Base-by-base conservation (phyloP, 2,888 invertebrate species). In the Leptopterna dolabrata region DNA sequence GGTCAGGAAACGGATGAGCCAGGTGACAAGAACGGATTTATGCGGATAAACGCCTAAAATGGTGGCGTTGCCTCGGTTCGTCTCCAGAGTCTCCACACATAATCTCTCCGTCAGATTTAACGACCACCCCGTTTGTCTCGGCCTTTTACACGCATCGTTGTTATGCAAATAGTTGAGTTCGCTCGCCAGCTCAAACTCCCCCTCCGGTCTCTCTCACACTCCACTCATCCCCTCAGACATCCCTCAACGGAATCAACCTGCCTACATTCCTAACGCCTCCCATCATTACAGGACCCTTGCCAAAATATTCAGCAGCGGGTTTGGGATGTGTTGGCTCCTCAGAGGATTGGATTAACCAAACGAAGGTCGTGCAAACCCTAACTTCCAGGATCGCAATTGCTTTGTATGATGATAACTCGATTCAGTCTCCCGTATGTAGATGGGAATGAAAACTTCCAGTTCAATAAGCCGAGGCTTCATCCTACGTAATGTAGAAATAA, bases 91-190 rank as follows among this genome's bases (percentile, higher is more conserved):
- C 45, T 78, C 78, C 27, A 43, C 78, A 45, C 78, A 78, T 78
- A 78, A 78, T 78, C 78, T 78, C 76, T 13, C 45, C 78, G 45
- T 78, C 24, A 78, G 43, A 45, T 78, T 78, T 78, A 78, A 45
- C 78, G 78, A 78, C 45, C 24, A 24, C 30, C 45, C 78, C 78
- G 78, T 45, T 45, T 78, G 78, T 24, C 45, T 78, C 19, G 43
- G 45, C 4, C 43, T 78, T 63, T 78, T 78, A 78, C 78, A 78
- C 45, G 45, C 78, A n/a, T 78, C 78, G 78, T 78, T 78, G 78
- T 78, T 78, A 45, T 78, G 78, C 78, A 78, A 78, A 78, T 78
- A 45, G 78, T 78, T 78, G 78, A 45, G 41, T 27, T 78, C 41
- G 45, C 78, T 78, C 45, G 45, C 78, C 45, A 73, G 36, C 73